A percentile compares a stretch with the other conserved stretches of the same genome.
These are phyloP conservation scores for Drosophila formosana DNA, from an alignment of 2,888 invertebrate species.

Conservation along the genomic window DNA sequence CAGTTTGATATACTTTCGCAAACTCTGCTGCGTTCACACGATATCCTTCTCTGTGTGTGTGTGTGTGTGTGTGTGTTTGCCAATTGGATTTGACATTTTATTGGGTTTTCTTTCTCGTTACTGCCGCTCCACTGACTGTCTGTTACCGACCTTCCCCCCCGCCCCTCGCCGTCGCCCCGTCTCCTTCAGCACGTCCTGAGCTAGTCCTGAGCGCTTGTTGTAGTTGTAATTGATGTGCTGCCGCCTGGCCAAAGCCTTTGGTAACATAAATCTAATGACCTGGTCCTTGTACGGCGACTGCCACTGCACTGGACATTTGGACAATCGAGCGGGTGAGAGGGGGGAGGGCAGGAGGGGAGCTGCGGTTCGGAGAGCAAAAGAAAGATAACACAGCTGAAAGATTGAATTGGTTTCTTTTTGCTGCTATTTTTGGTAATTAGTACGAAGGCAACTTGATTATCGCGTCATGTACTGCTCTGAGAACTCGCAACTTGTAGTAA, in stretches of 20 bases:
- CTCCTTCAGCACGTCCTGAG: constrained; percentile 8
- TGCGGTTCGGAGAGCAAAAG: not conserved
- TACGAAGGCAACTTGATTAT: constrained; percentile 70
- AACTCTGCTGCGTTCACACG: constrained; percentile 52
- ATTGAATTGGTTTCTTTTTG: constrained; percentile 60
- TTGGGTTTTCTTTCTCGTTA: constrained; percentile 79
- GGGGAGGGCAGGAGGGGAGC: not conserved
- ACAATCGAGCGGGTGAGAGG: constrained; percentile 1
- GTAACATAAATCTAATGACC: constrained; percentile 74
- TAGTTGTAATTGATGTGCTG: constrained; percentile 73
- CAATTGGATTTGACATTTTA: constrained; percentile 81
- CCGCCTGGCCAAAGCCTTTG: constrained; percentile 58
- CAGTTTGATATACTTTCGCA: constrained; percentile 75
- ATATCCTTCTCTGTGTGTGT: constrained; percentile 17
- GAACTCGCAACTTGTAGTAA: constrained; percentile 29
- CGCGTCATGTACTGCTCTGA: constrained; percentile 31
- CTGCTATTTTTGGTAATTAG: constrained; percentile 69
- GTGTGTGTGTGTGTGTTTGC: constrained; percentile 63
- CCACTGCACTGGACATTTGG: constrained; percentile 24
- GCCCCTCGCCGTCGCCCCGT: too few relatives aligned
- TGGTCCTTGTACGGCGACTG: constrained; percentile 26
- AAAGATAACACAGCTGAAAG: constrained; percentile 33
- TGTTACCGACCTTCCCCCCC: constrained; percentile 19
- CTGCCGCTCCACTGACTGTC: constrained; percentile 69
- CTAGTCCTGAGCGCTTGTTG: constrained; percentile 36